Base-by-base conservation (phyloP, 2,113 vertebrate genomes). In the Carassius gibelio region DNA sequence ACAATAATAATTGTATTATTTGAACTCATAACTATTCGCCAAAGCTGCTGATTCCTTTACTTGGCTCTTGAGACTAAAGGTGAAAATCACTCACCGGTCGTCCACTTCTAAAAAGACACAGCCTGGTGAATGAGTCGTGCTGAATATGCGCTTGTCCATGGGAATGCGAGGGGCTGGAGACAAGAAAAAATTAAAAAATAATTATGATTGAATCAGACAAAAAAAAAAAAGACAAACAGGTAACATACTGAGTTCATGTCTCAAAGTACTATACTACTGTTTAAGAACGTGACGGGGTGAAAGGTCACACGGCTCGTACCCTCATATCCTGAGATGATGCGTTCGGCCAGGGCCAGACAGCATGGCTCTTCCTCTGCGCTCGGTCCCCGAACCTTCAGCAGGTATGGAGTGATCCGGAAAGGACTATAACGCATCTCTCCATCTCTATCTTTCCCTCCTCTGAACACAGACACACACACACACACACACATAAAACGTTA, bases 41-140 rank as follows among this genome's bases (percentile, higher is more conserved):
- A 8, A 15, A 17, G 26, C 13, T 3, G 26, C 64, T 1, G 26
- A 62, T 23, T 62, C 59, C 59, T 62, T 23, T 11, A 62, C 8
- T 36, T 8, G 38, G 38, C 38, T 38, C 38, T 38, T 38, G 38
- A 8, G 7, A 42, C 42, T 42, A 19, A 36, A 19, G 11, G 42
- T 75, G 2, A 50, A 26, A 75, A 45, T 45, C 69, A 84, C 83
- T 93, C 82, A 98, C 96, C 96, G 96, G 90, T 98, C 96, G 87
- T 98, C 96, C 89, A 96, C 95, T 91, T 98, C 97, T 88, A 98
- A 93, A 90, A 98, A 98, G 82, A 98, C 93, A 92, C 97, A 98
- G 79, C 94, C 95, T 55, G 97, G 96, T 1, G 95, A 97, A 88
- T 99, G 97, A 62, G 96, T 97, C 38, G 96, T 98, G 82, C 97